phyloP scores from a whole-genome alignment of 2,113 vertebrate species.

The Rhadina sibilatrix region DNA sequence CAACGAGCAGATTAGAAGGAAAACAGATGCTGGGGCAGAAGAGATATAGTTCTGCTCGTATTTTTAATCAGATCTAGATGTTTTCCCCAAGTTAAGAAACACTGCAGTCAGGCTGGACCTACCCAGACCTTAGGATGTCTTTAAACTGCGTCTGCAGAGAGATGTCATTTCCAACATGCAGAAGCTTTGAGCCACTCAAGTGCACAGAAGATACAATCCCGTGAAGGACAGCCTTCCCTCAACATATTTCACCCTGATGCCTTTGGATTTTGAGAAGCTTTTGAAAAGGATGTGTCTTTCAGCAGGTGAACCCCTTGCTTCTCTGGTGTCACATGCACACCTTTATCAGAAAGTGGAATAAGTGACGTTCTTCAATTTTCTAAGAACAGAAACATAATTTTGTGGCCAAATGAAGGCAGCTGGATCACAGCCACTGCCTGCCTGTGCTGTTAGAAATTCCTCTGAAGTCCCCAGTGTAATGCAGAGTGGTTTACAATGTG shows the following conservation, averaged over 20 bases:
- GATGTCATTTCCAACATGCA: background rate
- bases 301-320: background rate
- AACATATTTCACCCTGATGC: background rate
- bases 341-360: background rate
- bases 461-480: background rate
- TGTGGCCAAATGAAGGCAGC: background rate
- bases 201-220: background rate
- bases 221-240: background rate
- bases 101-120: background rate
- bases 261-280: background rate
- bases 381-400: background rate
- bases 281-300: background rate
- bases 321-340: background rate
- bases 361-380: background rate
- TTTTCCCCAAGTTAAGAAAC: background rate
- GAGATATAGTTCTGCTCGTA: background rate
- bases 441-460: background rate
- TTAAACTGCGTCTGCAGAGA: background rate
- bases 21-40: constrained; percentile 12
- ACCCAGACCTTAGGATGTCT: background rate
- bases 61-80: constrained; percentile 21
- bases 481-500: background rate
- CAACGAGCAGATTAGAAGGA: background rate
- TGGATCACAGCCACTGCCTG: background rate
- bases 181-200: background rate